Evolutionary conservation across 2,113 vertebrate species (phyloP), one percentile per base, ranked within the genome.

Genomic region (Prionailurus viverrinus): DNA sequence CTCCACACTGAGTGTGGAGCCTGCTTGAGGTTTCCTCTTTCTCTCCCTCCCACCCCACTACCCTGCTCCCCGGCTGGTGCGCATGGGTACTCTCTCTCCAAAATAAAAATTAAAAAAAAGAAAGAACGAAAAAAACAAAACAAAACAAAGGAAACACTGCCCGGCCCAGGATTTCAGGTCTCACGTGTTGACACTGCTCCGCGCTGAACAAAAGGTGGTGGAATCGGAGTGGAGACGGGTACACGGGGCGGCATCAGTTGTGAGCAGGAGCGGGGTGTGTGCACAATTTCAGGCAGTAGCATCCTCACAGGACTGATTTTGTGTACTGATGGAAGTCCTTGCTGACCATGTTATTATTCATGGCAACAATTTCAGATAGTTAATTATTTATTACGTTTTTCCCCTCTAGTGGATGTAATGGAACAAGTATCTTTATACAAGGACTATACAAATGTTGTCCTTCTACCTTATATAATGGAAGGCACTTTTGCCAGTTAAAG

Each of bases 301-400:
- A 16, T 58, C 83, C 51, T 90, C 13, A 14, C 13, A 33, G 63
- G 69, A 65, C 36, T 53, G 83, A 81, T 71, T 84, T 69, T 68
- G 74, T 41, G 0, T 73, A 55, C 36, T 87, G 96, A 91, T 73
- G 90, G 45, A 92, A 96, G 91, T 73, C 94, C 85, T 97, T 68
- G 84, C 94, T 97, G 96, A 91, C 88, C 53, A 65, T 15, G 45
- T 97, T 98, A 91, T 96, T 94, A 98, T 98, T 98, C 96, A 94
- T 27, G 76, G 84, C 89, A 97, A 94, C 76, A 85, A 82, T 92
- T 92, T 94, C 91, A 84, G 65, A 79, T 92, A 76, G 48, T 96
- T 96, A 97, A 97, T 97, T 97, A 98, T 98, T 98, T 94, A 98
- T 97, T 58, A 80, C 15, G 14, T 68, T 41, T 16, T 14, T 48